Base-by-base conservation (phyloP, 2,113 vertebrate genomes). In the Pseudolaguvia tuberculata region DNA sequence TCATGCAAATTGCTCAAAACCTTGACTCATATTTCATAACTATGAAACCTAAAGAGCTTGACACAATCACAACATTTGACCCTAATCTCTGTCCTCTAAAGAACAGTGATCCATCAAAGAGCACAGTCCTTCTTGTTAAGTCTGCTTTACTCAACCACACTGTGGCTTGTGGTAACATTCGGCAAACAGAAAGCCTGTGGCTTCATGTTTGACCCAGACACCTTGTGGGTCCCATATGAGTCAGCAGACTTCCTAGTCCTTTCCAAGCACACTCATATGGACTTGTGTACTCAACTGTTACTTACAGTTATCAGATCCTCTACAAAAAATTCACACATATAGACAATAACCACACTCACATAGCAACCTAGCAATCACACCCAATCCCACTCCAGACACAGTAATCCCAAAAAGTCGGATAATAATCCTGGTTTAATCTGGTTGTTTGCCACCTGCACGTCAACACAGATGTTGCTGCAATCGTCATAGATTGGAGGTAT, bases 401-500 rank as follows among this genome's bases (percentile, higher is more conserved):
- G 86, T 90, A 90, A 91, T 90, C 88, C 85, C 78, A 1, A 73
- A 78, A 86, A 88, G 87, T 89, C 86, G 84, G 12, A 73, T 74
- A 84, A 86, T 91, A 91, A 89, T 91, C 89, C 87, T 80, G 85
- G 86, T 87, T 90, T 88, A 91, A 88, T 90, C 88, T 84, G 88
- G 84, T 83, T 83, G 82, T 85, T 87, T 83, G 85, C 85, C 84
- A 78, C 81, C 82, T 86, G 84, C 82, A 85, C 85, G 83, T 88
- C 84, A 87, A 84, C 85, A 21, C 85, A 84, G 80, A 82, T 85
- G 85, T 79, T 85, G 78, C 84, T 57, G 84, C 81, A 83, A 86
- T 83, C 84, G 79, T 82, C 58, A 76, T 84, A 83, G 88, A 88
- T 89, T 89, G 86, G 83, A 85, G 51, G 80, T 85, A 88, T 88